Percentiles rank a stretch among this genome's conserved stretches.
These are phyloP conservation scores for Dolichallabes microphthalmus DNA, from an alignment of 2,113 vertebrate genomes.

Conservation along the genomic window DNA sequence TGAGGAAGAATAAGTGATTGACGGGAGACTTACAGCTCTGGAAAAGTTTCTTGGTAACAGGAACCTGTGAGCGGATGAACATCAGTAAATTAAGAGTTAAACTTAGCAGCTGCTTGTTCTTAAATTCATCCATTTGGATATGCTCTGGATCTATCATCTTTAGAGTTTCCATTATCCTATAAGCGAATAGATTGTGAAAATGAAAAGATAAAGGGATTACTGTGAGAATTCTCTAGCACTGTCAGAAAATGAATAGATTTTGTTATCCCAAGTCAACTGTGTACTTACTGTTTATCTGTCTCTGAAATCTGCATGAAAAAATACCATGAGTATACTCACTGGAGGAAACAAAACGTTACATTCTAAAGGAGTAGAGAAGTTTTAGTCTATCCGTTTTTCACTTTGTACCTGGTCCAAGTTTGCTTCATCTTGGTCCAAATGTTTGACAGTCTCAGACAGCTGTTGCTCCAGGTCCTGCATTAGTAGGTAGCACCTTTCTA, in stretches of 20 bases:
- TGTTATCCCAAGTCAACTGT: neutral
- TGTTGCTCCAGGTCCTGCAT: constrained; percentile 71
- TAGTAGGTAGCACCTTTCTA: constrained; percentile 68
- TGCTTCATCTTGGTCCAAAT: constrained; percentile 51
- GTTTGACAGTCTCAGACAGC: constrained; percentile 59
- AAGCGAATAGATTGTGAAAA: neutral
- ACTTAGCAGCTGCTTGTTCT: constrained; percentile 70
- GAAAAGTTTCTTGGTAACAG: constrained; percentile 69
- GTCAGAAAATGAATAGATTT: neutral
- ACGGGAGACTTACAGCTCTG: constrained; percentile 66
- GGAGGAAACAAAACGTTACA: neutral
- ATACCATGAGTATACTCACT: neutral
- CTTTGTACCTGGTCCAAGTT: constrained; percentile 29
- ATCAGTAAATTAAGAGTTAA: constrained; percentile 69
- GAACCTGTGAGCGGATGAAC: constrained; percentile 71
- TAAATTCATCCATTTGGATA: constrained; percentile 69
- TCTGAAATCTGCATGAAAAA: constrained; percentile 54
- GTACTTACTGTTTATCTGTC: constrained; percentile 57
- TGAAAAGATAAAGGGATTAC: neutral
- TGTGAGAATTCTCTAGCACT: neutral
- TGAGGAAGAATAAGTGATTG: neutral
- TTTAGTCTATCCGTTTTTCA: neutral
- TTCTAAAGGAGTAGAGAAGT: neutral
- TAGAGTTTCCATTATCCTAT: constrained; percentile 56
- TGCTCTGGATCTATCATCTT: constrained; percentile 64